Conservation (phyloP, 2,113 vertebrate genomes). For the Nyctibius bracteatus region DNA sequence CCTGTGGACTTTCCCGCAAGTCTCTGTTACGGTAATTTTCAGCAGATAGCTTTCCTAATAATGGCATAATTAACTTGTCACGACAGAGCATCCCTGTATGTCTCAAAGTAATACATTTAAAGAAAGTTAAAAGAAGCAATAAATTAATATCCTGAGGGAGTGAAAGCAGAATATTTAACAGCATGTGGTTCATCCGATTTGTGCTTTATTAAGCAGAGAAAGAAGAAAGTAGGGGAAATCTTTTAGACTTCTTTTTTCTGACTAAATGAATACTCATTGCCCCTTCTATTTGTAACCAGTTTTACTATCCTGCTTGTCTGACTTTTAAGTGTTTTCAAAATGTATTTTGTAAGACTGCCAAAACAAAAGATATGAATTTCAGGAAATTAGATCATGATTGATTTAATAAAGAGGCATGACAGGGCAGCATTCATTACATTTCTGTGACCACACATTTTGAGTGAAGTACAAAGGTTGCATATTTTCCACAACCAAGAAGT, state of each 20-base stretch:
- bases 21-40: constrained; percentile 41
- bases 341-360: neutral
- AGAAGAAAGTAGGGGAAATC: neutral
- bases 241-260: neutral
- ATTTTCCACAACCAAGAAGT: neutral
- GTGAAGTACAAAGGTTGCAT: neutral
- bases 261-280: neutral
- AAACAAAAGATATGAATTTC: constrained; percentile 15
- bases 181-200: neutral
- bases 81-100: neutral
- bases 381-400: constrained; percentile 55
- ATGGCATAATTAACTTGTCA: constrained; percentile 44
- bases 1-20: constrained; percentile 51
- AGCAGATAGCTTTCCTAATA: constrained; percentile 42
- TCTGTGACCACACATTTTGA: neutral
- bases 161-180: neutral
- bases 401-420: constrained; percentile 50
- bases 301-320: neutral
- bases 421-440: constrained; percentile 10
- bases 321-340: constrained; percentile 3
- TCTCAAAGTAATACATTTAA: neutral
- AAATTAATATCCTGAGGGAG: neutral
- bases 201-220: neutral
- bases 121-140: neutral
- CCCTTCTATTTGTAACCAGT: neutral